Evolutionary conservation across 2,113 vertebrate species (phyloP).

Genomic region (Chloropsis cyanopogon): DNA sequence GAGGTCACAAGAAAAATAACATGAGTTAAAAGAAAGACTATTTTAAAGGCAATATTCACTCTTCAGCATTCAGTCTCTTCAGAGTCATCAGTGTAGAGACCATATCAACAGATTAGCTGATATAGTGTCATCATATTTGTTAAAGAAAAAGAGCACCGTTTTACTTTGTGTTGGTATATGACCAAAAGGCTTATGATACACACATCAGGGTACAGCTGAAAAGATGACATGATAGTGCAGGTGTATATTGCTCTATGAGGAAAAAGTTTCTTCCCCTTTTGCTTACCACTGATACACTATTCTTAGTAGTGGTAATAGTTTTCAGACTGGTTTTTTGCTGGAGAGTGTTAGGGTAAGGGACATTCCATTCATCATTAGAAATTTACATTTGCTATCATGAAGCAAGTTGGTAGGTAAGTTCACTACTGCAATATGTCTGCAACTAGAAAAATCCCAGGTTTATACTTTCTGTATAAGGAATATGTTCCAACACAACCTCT

Average conservation of each 20-base stretch:
- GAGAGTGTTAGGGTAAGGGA: background rate
- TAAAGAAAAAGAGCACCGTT: background rate
- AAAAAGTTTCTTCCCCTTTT: background rate
- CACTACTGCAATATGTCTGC: background rate
- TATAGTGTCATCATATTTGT: background rate
- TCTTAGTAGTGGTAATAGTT: background rate
- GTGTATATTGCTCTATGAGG: background rate
- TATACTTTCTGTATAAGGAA: background rate
- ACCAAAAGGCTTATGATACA: background rate
- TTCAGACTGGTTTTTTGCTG: background rate
- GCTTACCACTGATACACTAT: background rate
- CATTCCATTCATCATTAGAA: background rate
- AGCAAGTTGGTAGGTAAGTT: background rate
- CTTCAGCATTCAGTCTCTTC: background rate
- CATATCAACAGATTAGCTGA: background rate
- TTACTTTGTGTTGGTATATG: background rate
- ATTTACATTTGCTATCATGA: background rate
- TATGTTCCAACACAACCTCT: background rate
- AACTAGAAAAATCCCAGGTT: background rate
- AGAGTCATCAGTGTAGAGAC: background rate
- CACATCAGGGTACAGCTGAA: background rate
- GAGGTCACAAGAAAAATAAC: background rate
- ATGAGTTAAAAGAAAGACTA: background rate
- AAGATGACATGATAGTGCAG: background rate
- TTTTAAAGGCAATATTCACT: background rate